Conservation (phyloP, 2,113 vertebrate species). For the Notiomystis cincta region DNA sequence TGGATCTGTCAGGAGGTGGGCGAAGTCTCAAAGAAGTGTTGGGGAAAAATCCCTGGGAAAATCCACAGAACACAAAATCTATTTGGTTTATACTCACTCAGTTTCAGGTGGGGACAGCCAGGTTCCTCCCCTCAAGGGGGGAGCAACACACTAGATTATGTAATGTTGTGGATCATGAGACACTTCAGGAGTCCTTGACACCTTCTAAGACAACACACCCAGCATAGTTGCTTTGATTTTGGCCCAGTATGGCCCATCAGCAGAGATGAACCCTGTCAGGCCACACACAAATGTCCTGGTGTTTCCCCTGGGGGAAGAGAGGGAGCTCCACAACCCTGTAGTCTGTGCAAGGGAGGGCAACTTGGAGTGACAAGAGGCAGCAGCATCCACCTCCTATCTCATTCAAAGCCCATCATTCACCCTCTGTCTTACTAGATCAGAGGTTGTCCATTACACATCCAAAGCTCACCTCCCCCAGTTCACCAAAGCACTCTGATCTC, state of each 20-base stretch:
- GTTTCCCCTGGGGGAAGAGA: neutral
- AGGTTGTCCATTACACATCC: neutral
- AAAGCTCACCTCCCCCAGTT: neutral
- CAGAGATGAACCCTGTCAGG: neutral
- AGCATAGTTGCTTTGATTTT: neutral
- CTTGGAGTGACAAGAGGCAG: neutral
- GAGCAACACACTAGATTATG: neutral
- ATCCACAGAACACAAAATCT: neutral
- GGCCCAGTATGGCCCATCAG: neutral
- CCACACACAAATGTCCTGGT: neutral
- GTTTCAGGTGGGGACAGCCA: rapidly evolving
- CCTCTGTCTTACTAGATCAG: neutral
- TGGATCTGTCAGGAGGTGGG: neutral
- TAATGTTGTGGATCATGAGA: neutral
- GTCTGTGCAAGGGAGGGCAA: neutral
- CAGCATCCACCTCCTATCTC: neutral
- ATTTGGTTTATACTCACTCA: neutral
- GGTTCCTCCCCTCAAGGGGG: neutral
- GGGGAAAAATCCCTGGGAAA: neutral
- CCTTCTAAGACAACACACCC: neutral
- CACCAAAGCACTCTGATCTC: neutral
- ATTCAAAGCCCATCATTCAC: neutral
- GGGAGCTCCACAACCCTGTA: neutral
- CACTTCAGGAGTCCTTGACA: neutral
- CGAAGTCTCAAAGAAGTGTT: neutral